Evolutionary conservation across 2,797 vertebrate genomes (phyloP), one percentile per base, ranked within the genome.

Genomic region (Champsocephalus esox): DNA sequence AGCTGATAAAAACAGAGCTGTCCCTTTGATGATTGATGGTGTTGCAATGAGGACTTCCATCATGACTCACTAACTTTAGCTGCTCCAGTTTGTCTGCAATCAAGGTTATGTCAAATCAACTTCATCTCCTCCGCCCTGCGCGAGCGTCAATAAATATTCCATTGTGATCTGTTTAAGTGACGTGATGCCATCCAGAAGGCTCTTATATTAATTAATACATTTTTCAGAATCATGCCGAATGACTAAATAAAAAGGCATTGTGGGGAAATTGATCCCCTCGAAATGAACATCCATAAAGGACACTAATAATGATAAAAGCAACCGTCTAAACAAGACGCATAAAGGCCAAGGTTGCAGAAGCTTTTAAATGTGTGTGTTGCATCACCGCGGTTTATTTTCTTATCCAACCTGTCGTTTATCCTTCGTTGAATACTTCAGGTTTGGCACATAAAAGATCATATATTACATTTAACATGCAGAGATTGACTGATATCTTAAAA

Each of bases 181-280:
- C 72, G 82, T 34, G 65, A 84, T 74, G 68, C 83, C 85, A 46
- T 87, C 80, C 61, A 69, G 61, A 65, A 81, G 83, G 93, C 94
- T 94, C 87, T 95, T 91, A 94, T 93, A 84, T 73, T 94, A 95
- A 95, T 95, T 91, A 93, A 93, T 91, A 89, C 83, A 92, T 93
- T 90, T 88, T 92, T 93, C 91, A 91, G 92, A 90, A 93, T 89
- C 75, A 52, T 19, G 77, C 54, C 46, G 61, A 89, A 94, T 84
- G 91, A 87, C 80, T 88, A 93, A 93, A 93, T 92, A 90, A 92
- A 28, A 86, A 84, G 84, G 66, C 88, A 91, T 88, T 85, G 90
- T 82, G 66, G 69, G 69, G 73, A 90, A 91, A 94, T 91, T 92
- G 91, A 95, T 94, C 81, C 87, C 72, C 50, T 80, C 60, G 68